Conservation (phyloP, 1,140 invertebrate species). For the Drosophila sproati region DNA sequence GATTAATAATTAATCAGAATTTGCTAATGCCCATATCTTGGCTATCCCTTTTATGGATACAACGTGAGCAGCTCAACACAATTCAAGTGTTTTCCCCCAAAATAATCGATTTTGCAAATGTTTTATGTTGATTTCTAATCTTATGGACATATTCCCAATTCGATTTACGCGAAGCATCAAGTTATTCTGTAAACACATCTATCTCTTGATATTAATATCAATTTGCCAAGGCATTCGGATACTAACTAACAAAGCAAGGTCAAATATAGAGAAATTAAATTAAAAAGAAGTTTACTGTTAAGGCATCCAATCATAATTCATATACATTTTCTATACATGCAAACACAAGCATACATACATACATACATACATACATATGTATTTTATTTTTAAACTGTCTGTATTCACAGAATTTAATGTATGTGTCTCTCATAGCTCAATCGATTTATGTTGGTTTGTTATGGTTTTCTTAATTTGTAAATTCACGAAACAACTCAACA, state of each 20-base stretch:
- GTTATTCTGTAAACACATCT: too few relatives aligned
- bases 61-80: neutral
- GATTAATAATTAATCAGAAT: neutral
- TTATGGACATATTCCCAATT: neutral
- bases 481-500: slow-evolving; percentile 34
- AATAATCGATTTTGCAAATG: too few relatives aligned
- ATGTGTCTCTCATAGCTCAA: slow-evolving; percentile 21
- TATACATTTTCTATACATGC: neutral
- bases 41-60: neutral
- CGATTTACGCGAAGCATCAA: neutral
- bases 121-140: too few relatives aligned
- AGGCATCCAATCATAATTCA: neutral
- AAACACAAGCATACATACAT: neutral
- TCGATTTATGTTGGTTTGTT: slow-evolving; percentile 12
- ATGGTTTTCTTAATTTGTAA: slow-evolving; percentile 13
- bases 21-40: neutral
- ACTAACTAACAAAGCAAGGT: too few relatives aligned
- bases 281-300: neutral
- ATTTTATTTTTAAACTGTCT: neutral
- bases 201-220: too few relatives aligned
- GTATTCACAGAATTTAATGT: slow-evolving; percentile 1
- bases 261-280: too few relatives aligned
- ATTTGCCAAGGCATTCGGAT: too few relatives aligned
- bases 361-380: slow-evolving; percentile 6
- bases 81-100: too few relatives aligned